Conservation (phyloP, 2,113 vertebrate genomes). For the Suricata suricatta region DNA sequence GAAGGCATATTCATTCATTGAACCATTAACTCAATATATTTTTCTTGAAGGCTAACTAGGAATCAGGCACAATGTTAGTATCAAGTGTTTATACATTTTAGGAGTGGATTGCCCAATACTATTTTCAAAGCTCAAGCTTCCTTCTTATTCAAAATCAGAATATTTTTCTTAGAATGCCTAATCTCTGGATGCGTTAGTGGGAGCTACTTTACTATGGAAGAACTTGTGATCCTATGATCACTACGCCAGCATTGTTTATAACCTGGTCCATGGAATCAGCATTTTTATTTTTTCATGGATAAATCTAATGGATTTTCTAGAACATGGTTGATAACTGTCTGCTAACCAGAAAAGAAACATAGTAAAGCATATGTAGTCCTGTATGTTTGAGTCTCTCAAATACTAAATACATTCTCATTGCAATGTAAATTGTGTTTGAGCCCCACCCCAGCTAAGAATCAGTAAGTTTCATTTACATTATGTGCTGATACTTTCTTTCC, state of each 20-base stretch:
- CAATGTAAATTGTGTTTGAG: background rate
- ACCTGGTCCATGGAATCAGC: conserved; percentile 69
- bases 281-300: conserved; percentile 66
- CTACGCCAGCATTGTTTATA: conserved; percentile 60
- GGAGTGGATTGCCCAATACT: background rate
- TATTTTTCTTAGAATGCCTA: conserved; percentile 21
- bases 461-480: conserved; percentile 61
- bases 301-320: conserved; percentile 70
- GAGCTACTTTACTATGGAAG: conserved; percentile 56
- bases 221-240: conserved; percentile 65
- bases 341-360: background rate
- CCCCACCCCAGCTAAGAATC: background rate
- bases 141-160: background rate
- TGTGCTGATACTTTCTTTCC: conserved; percentile 59
- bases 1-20: background rate
- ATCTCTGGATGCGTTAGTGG: background rate
- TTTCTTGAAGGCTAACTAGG: background rate
- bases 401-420: background rate
- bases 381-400: background rate
- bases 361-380: background rate
- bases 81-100: background rate
- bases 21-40: background rate
- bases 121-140: background rate
- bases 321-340: conserved; percentile 51
- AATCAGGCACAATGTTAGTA: background rate